Evolutionary conservation across 2,888 invertebrate species (phyloP), one percentile per base, ranked within the genome.

Genomic region (Brachynemurus nebulosus): DNA sequence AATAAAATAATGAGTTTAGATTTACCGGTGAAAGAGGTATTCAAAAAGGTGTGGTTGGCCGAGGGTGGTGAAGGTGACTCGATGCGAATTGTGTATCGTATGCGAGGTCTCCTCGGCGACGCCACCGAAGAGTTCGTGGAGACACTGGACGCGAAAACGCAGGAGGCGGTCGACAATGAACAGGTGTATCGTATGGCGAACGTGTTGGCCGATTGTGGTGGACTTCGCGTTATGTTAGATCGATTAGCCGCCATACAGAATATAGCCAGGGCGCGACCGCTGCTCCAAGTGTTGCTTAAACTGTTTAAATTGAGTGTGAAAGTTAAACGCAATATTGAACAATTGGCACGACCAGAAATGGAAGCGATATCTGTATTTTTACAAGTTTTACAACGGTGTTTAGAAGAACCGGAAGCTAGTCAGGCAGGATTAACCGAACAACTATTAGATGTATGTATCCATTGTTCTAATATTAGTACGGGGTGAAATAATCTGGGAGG

Each of bases 111-210:
- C 45, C 74, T 97, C 7, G 98, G 97, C 2, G 98, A 98, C 65
- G 98, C 97, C 1, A 97, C 97, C 0, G 98, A 98, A 61, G 97
- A 97, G 66, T 97, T 98, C 63, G 89, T 97, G 9, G 95, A 97
- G 68, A 88, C 89, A 1, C 70, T 97, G 25, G 88, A 84, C 50
- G 80, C 81, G 57, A 91, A 80, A 64, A 86, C 81, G 59, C 88
- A 74, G 67, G 90, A 80, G 55, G 73, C 78, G 3, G 85, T 93
- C 2, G 92, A 97, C 60, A 91, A 92, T 55, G 97, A 97, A 59
- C 89, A 93, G 59, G 81, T 92, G 1, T 97, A 90, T 62, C 79
- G 82, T 58, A 83, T 90, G 83, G 88, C 89, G 0, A 84, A 82
- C 58, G 86, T 89, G 1, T 68, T 92, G 57, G 81, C 81, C 2